Conservation (phyloP, 2,888 invertebrate species). For the Microplitis deprimator region DNA sequence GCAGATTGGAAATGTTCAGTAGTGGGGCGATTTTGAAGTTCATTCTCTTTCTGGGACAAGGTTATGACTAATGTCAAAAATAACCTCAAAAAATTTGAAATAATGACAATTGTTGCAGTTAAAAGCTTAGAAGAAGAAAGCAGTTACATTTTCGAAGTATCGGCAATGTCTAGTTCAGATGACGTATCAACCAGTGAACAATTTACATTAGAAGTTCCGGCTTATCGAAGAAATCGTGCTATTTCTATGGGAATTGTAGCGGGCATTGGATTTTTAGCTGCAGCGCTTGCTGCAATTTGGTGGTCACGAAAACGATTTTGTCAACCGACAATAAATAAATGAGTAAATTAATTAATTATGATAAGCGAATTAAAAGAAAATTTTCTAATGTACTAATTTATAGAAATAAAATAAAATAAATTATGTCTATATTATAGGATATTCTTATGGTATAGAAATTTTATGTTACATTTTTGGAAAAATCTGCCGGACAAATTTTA, state of each 20-base stretch:
- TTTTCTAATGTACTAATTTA: slow-evolving; percentile 6
- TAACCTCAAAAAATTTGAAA: not conserved
- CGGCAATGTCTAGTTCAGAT: slow-evolving; percentile 76
- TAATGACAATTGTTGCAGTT: slow-evolving; percentile 71
- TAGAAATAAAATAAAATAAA: not conserved
- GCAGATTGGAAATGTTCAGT: too few relatives aligned
- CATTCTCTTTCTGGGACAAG: too few relatives aligned
- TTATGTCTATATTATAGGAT: not conserved
- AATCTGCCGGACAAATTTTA: not conserved
- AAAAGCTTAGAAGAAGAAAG: slow-evolving; percentile 81
- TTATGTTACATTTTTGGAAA: not conserved
- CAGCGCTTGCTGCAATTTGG: slow-evolving; percentile 77
- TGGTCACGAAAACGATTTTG: slow-evolving; percentile 73
- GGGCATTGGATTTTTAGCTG: slow-evolving; percentile 79
- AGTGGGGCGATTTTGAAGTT: too few relatives aligned
- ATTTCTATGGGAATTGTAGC: slow-evolving; percentile 82
- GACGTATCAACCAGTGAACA: slow-evolving; percentile 78
- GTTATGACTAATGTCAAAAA: too few relatives aligned
- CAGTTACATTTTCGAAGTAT: slow-evolving; percentile 82
- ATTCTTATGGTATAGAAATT: not conserved
- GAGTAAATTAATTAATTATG: not conserved
- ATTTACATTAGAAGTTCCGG: slow-evolving; percentile 79
- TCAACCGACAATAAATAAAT: slow-evolving; percentile 49
- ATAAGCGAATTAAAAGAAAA: not conserved
- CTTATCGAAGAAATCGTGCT: slow-evolving; percentile 80